Evolutionary conservation across 2,888 invertebrate genomes (phyloP).

Genomic region (Macropis europaea): DNA sequence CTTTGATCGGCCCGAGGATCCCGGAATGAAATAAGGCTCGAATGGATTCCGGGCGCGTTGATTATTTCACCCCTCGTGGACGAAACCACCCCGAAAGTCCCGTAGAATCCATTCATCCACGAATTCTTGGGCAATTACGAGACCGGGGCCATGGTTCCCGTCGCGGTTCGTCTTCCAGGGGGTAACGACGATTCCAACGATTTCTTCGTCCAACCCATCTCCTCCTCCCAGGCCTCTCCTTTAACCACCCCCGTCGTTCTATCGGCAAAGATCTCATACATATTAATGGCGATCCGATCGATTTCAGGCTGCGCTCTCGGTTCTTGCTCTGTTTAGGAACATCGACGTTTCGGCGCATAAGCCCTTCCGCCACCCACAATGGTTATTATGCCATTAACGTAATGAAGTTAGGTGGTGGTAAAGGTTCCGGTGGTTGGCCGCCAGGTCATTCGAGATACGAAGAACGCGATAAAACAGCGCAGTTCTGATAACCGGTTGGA

Average conservation of each 20-base stretch:
- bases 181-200: conserved; percentile 17
- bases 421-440: conserved; percentile 23
- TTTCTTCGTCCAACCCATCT: conserved; percentile 11
- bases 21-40: conserved; percentile 4
- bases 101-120: conserved; percentile 45
- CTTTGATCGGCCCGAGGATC: conserved; percentile 1
- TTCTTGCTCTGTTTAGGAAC: conserved; percentile 73
- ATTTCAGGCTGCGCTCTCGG: conserved; percentile 62
- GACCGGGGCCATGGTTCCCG: conserved; percentile 50
- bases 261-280: conserved; percentile 75
- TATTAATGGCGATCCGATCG: conserved; percentile 77
- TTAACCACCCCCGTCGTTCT: conserved; percentile 1
- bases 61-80: conserved; percentile 27
- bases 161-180: conserved; percentile 19
- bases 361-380: conserved; percentile 70
- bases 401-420: conserved; percentile 72
- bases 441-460: conserved; percentile 21
- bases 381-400: conserved; percentile 79
- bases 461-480: conserved; percentile 29
- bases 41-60: conserved; percentile 12
- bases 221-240: not conserved
- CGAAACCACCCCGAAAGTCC: conserved; percentile 21
- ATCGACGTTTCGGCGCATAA: conserved; percentile 70
- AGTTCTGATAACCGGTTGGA: not conserved
- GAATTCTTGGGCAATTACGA: conserved; percentile 63